Conservation (phyloP, 2,888 invertebrate species). For the Drosophila recens region DNA sequence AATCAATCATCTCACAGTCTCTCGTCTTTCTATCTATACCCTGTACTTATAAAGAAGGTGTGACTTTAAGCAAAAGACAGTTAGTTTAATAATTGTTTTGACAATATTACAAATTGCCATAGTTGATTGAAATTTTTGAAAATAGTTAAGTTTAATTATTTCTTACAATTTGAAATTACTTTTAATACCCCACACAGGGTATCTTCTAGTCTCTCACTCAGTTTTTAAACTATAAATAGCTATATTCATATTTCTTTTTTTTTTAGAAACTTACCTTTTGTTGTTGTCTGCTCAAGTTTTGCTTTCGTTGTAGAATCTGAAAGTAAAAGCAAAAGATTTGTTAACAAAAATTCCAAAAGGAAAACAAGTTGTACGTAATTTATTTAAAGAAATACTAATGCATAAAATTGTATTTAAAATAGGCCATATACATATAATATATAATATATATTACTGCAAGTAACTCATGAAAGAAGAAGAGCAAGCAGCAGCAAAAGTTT, state of each 20-base stretch:
- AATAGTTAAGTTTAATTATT: not conserved
- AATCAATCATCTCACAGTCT: constrained; percentile 36
- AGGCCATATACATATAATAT: not conserved
- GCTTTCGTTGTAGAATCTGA: constrained; percentile 66
- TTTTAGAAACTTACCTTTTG: constrained; percentile 38
- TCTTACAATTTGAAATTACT: not conserved
- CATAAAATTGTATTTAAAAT: not conserved
- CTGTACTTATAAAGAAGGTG: not conserved
- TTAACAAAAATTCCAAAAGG: constrained; percentile 19
- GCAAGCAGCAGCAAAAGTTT: constrained; percentile 24
- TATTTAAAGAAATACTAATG: not conserved
- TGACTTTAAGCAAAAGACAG: too few relatives aligned
- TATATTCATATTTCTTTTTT: not conserved
- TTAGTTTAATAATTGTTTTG: too few relatives aligned
- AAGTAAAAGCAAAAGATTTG: constrained; percentile 64
- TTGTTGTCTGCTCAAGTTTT: constrained; percentile 44
- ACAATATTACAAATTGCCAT: too few relatives aligned
- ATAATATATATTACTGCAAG: not conserved
- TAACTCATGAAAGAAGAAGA: not conserved
- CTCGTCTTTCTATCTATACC: not conserved
- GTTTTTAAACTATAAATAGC: not conserved
- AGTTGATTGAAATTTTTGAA: too few relatives aligned
- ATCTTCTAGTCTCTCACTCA: not conserved
- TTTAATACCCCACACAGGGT: not conserved
- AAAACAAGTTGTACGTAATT: not conserved